phyloP scores from a whole-genome alignment of 2,113 vertebrate genomes.

The Micromys minutus region DNA sequence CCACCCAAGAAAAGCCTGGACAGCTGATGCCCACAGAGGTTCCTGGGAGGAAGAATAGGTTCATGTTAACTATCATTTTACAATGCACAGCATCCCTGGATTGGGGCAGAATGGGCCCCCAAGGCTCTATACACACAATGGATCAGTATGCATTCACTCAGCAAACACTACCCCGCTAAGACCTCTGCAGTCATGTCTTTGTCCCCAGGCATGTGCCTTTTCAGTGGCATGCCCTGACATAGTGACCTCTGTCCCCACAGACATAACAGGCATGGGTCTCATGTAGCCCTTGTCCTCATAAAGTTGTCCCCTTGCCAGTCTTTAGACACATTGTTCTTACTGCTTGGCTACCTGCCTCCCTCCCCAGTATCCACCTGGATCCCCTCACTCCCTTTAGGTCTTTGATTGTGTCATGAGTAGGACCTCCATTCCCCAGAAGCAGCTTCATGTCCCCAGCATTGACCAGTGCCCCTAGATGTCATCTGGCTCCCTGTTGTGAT shows the following conservation, averaged over 20 bases:
- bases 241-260: background rate
- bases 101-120: background rate
- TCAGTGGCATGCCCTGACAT: background rate
- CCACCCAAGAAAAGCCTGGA: rapidly evolving
- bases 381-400: background rate
- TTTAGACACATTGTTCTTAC: background rate
- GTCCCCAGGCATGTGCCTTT: background rate
- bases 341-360: background rate
- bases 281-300: background rate
- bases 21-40: too few species aligned
- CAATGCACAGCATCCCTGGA: background rate
- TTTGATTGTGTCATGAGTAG: background rate
- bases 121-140: background rate
- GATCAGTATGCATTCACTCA: background rate
- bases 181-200: background rate
- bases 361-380: too few species aligned
- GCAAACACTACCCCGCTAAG: background rate
- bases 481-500: background rate
- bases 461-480: rapidly evolving
- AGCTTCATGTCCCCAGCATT: background rate
- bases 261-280: background rate
- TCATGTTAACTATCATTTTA: background rate
- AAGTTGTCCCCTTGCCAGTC: background rate
- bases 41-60: background rate
- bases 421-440: background rate